A percentile compares a stretch with the other conserved stretches of the same genome.
These are phyloP conservation scores for Nycticryphes semicollaris DNA, from an alignment of 2,113 vertebrate species.

Conservation along the genomic window DNA sequence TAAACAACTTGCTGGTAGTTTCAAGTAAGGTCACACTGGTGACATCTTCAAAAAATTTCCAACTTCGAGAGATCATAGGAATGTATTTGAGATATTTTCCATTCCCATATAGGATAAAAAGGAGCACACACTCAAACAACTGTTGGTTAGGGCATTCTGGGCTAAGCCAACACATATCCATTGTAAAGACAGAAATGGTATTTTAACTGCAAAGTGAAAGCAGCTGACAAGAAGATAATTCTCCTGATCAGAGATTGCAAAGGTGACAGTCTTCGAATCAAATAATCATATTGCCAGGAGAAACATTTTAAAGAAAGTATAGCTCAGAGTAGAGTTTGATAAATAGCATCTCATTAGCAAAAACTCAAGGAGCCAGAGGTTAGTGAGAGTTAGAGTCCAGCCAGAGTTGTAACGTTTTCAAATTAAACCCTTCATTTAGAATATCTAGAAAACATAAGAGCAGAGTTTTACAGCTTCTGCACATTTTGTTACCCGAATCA, in stretches of 20 bases:
- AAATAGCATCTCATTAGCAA: conserved; percentile 35
- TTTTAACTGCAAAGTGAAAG: conserved; percentile 29
- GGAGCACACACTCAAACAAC: neutral
- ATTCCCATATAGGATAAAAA: neutral
- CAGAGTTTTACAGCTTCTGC: neutral
- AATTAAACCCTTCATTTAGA: conserved; percentile 39
- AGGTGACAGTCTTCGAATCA: neutral
- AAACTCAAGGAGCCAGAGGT: conserved; percentile 3
- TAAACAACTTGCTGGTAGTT: neutral
- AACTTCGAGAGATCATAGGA: neutral
- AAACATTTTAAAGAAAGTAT: neutral
- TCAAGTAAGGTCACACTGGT: neutral
- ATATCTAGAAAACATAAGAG: neutral
- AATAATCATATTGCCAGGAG: neutral
- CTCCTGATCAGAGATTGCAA: neutral
- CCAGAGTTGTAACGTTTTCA: neutral
- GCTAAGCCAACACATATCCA: neutral
- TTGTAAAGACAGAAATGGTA: conserved; percentile 3
- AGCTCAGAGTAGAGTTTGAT: conserved; percentile 8
- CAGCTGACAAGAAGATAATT: neutral
- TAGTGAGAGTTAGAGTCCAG: conserved; percentile 3
- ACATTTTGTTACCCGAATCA: conserved; percentile 18
- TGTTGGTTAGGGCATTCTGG: neutral
- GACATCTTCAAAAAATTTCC: neutral
- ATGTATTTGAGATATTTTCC: neutral